Base-by-base conservation (phyloP, 92 coral and sea anemone species). In the Palythoa grandis region DNA sequence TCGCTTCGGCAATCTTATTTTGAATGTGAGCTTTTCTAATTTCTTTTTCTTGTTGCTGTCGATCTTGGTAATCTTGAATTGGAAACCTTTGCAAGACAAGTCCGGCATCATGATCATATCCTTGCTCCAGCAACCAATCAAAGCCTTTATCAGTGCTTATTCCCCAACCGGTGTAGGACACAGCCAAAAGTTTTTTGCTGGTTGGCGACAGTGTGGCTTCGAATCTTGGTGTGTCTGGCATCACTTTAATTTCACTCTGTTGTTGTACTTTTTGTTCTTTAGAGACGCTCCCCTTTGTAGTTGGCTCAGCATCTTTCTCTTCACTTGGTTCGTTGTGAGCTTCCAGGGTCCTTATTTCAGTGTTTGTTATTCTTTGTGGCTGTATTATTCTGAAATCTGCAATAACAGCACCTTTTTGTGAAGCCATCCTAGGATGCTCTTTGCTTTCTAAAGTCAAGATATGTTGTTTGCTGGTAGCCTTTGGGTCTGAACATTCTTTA, bases 151-250 rank as follows among this genome's bases (percentile, higher is more conserved):
- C 16, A 40, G 74, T 65, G 8, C 84, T 22, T 43, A 47, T 43
- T 63, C 84, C 72, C 71, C 39, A 38, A 1, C 70, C 83, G n/a
- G 83, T 60, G 23, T 65, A 60, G 14, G 70, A 35, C 20, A 70
- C 83, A 37, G 72, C 53, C 72, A 60, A 48, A 20, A 78, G 43
- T 50, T n/a, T 38, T 61, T 61, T 78, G 14, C 35, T 65, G 17
- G 54, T 78, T n/a, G 83, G 83, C 16, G 83, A 78, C 37, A 78
- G 29, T 7, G 19, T 19, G 47, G 38, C 83, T 40, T 40, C 72
- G 39, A 60, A 61, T 40, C 19, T 61, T 15, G 72, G 56, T 39
- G 16, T 78, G 56, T 40, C 72, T 5, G 83, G 72, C 83, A 78
- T 78, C 70, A 78, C 83, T 40, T 61, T 78, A 14, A 52, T 40